phyloP scores from a whole-genome alignment of 2,888 invertebrate species.

The Malthinus flaveolus region DNA sequence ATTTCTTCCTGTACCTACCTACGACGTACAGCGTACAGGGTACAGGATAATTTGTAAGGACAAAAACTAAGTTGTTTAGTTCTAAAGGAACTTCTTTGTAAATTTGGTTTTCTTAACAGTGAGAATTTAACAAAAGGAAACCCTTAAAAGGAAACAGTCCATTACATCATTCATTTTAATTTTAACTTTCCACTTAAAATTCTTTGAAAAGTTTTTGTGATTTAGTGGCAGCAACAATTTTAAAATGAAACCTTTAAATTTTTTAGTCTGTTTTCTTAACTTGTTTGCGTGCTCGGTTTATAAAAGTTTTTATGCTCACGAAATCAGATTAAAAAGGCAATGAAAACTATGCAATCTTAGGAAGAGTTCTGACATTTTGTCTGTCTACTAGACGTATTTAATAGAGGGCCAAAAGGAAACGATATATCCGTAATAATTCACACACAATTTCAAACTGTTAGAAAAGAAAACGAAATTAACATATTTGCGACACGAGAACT shows the following conservation, averaged over 20 bases:
- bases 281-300: constrained; percentile 26
- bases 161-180: constrained; percentile 37
- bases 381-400: constrained; percentile 20
- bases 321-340: constrained; percentile 33
- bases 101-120: constrained; percentile 13
- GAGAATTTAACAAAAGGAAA: constrained; percentile 19
- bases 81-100: constrained; percentile 18
- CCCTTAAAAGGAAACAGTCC: constrained; percentile 29
- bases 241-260: constrained; percentile 28
- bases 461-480: constrained; percentile 13
- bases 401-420: constrained; percentile 12
- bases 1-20: too few relatives aligned
- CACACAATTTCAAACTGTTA: constrained; percentile 9
- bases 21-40: too few relatives aligned
- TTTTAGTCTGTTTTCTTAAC: constrained; percentile 21
- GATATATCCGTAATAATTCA: constrained; percentile 23
- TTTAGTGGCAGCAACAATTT: constrained; percentile 33
- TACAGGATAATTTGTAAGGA: not conserved
- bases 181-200: constrained; percentile 38
- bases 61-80: constrained; percentile 15
- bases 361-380: constrained; percentile 23
- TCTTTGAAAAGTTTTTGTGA: constrained; percentile 34
- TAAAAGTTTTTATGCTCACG: constrained; percentile 28
- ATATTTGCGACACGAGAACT: constrained; percentile 18
- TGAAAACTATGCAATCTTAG: constrained; percentile 27